A percentile compares a stretch with the other conserved stretches of the same genome.
These are phyloP conservation scores for Frieseomelitta varia DNA, from an alignment of 1,140 invertebrate genomes.

Conservation along the genomic window DNA sequence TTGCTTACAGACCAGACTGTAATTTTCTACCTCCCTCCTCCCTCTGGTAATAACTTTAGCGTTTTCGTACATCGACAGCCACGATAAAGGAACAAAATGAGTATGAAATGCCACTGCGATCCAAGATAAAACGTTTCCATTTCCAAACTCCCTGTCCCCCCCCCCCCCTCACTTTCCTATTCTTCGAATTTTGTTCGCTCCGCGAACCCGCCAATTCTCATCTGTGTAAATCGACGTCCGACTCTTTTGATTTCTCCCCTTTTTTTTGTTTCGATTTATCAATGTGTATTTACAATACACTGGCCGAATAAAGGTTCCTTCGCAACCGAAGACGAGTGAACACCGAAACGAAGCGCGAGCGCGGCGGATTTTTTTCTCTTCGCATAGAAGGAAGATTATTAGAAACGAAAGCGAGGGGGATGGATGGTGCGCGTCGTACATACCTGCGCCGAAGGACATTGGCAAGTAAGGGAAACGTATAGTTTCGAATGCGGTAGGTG, in stretches of 20 bases:
- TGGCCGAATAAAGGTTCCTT: background rate
- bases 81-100: conserved; percentile 37
- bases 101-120: conserved; percentile 39
- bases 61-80: background rate
- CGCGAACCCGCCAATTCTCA: conserved; percentile 19
- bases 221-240: conserved; percentile 18
- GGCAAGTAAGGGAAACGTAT: conserved; percentile 34
- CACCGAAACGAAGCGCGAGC: background rate
- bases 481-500: conserved; percentile 69
- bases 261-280: background rate
- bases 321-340: background rate
- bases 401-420: background rate
- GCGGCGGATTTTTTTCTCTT: conserved; percentile 25
- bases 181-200: conserved; percentile 28
- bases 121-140: conserved; percentile 50
- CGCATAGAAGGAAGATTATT: background rate
- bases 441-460: conserved; percentile 27
- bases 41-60: conserved; percentile 24
- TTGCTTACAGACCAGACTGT: conserved; percentile 36
- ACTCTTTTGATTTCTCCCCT: conserved; percentile 7
- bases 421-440: conserved; percentile 18
- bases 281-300: no score
- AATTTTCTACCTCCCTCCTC: background rate
- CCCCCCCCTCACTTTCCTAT: background rate
- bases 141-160: background rate